Conservation (phyloP, 1,140 invertebrate genomes). For the Teleopsis dalmanni region DNA sequence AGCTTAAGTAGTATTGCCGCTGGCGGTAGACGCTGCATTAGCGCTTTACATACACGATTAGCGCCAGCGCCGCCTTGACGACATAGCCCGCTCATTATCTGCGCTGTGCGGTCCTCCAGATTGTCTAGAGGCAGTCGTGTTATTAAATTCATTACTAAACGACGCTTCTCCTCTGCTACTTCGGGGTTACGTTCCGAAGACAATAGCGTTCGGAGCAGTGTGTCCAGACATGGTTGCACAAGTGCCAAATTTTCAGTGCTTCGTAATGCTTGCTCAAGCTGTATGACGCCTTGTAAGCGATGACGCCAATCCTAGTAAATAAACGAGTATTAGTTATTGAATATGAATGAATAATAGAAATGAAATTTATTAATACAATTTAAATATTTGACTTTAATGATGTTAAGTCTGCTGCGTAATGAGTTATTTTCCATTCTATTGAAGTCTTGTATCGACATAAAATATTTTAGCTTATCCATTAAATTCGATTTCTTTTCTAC, state of each 20-base stretch:
- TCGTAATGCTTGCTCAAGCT: constrained; percentile 49
- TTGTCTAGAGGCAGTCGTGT: constrained; percentile 40
- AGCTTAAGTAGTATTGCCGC: constrained; percentile 56
- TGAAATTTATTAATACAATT: too few species aligned
- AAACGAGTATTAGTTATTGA: not conserved
- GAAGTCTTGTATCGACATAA: too few species aligned
- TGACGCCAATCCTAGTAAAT: constrained; percentile 50
- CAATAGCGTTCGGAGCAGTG: constrained; percentile 54
- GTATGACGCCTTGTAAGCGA: constrained; percentile 50
- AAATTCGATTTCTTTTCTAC: too few species aligned
- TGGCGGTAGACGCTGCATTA: constrained; percentile 60
- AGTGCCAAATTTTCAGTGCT: constrained; percentile 46
- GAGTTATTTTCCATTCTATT: too few species aligned
- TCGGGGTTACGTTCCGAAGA: constrained; percentile 40
- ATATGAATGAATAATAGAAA: too few species aligned
- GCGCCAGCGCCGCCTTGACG: constrained; percentile 54
- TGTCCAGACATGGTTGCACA: constrained; percentile 54
- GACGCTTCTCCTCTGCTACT: constrained; percentile 37
- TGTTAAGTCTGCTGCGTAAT: too few species aligned
- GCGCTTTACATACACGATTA: constrained; percentile 51
- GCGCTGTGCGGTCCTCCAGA: constrained; percentile 43
- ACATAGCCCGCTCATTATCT: constrained; percentile 51
- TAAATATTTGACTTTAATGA: too few species aligned
- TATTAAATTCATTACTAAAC: constrained; percentile 38
- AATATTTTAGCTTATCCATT: too few species aligned